These are phyloP conservation scores for Macquaria ambigua DNA, from an alignment of 2,113 vertebrate species.

Conservation along the genomic window DNA sequence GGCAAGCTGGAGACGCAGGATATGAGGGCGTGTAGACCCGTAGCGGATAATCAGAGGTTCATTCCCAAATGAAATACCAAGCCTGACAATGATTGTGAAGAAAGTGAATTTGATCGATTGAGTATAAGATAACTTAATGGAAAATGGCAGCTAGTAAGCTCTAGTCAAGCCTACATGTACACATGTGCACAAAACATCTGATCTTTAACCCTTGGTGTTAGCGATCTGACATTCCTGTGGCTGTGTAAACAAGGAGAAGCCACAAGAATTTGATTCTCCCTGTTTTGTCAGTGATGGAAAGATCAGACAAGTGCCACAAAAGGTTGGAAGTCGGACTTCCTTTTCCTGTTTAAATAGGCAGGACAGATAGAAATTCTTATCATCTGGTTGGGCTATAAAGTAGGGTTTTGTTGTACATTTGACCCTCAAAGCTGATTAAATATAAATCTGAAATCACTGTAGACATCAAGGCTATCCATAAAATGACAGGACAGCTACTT, in stretches of 20 bases:
- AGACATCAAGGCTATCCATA: slow-evolving; percentile 21
- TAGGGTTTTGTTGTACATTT: slow-evolving; percentile 31
- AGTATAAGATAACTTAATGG: neutral
- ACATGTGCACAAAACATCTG: neutral
- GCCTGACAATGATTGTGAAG: neutral
- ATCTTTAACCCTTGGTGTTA: slow-evolving; percentile 41
- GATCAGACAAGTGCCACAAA: slow-evolving; percentile 68
- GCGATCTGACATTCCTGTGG: slow-evolving; percentile 43
- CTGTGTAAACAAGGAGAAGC: slow-evolving; percentile 53
- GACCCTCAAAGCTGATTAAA: slow-evolving; percentile 29
- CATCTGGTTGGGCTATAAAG: slow-evolving; percentile 41
- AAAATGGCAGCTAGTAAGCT: neutral
- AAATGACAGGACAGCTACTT: slow-evolving; percentile 17
- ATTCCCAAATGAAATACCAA: slow-evolving; percentile 8
- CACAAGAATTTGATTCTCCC: slow-evolving; percentile 65
- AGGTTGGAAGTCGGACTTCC: slow-evolving; percentile 72
- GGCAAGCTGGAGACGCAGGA: slow-evolving; percentile 19
- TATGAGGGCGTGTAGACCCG: slow-evolving; percentile 8
- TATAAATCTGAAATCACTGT: slow-evolving; percentile 22
- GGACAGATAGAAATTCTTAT: slow-evolving; percentile 59
- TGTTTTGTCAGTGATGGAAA: slow-evolving; percentile 66
- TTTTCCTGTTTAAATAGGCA: slow-evolving; percentile 76
- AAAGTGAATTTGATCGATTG: neutral
- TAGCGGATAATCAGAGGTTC: neutral
- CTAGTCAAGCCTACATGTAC: neutral